Base-by-base conservation (phyloP, 2,797 vertebrate genomes). In the Adelosebastes latens region DNA sequence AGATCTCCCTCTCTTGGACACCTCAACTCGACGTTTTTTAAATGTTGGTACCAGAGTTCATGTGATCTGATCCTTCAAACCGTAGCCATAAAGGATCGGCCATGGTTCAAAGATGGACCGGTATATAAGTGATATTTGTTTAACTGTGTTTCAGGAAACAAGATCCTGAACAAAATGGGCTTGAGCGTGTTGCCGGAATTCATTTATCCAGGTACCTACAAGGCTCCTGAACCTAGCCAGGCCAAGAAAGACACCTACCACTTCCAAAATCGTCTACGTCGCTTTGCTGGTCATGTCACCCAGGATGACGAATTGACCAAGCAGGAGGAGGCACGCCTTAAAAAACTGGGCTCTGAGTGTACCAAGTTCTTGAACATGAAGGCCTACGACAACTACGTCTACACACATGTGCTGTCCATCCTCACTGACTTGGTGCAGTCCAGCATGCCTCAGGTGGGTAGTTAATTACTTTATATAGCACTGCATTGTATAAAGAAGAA, bases 111-210 rank as follows among this genome's bases (percentile, higher is more conserved):
- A 20, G 14, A 12, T 52, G 2, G 8, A 24, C 32, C 32, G 18
- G 68, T 20, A 29, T 6, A 66, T n/a, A 52, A 67, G 4, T 52
- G 18, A 31, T 42, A 29, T 36, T 25, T 63, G 16, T 22, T 59
- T 27, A 9, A 63, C 22, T 75, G 16, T 64, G 22, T 75, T 75
- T 39, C 61, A 75, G 72, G 72, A 94, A 97, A 97, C 52, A 24
- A 75, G 58, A 92, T 96, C 67, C 90, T 97, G 55, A 96, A 94
- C 75, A 84, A 89, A 76, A 94, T 96, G 88, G 96, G 96, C 5
- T 72, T 96, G 65, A 94, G 91, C 32, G 55, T 97, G 32, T 70
- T 94, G 72, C 75, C 69, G 8, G 20, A 1, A 5, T 82, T 58
- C 1, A 12, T 96, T 3, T 13, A 1, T 11, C 0, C 1, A 8